Percentiles rank a stretch among this genome's conserved stretches.
These are phyloP conservation scores for Xenus cinereus DNA, from an alignment of 2,113 vertebrate species.

Conservation along the genomic window DNA sequence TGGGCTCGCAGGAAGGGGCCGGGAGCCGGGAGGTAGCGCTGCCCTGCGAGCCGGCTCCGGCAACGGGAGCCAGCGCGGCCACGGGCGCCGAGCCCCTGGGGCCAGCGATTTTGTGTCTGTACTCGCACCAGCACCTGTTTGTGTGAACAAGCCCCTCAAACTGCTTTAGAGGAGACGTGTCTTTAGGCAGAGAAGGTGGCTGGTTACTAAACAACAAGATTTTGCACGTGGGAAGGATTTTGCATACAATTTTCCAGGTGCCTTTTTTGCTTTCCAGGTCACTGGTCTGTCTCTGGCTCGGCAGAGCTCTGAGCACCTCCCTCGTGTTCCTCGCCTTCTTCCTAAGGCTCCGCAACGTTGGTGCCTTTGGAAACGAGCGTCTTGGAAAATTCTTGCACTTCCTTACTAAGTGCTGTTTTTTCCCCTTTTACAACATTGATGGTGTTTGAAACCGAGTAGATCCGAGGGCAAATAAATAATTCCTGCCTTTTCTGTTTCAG, in stretches of 20 bases:
- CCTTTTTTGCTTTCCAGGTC: neutral
- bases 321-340: neutral
- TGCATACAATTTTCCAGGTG: neutral
- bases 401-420: neutral
- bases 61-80: neutral
- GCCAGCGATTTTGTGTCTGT: neutral
- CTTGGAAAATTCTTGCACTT: neutral
- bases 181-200: neutral
- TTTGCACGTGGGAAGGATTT: neutral
- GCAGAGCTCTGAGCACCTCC: neutral
- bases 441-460: neutral
- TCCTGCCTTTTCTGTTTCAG: neutral
- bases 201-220: neutral
- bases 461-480: neutral
- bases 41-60: accelerated
- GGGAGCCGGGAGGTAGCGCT: neutral
- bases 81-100: neutral
- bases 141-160: neutral
- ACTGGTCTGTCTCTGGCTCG: neutral
- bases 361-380: neutral
- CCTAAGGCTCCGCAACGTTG: accelerated
- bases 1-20: neutral
- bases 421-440: neutral
- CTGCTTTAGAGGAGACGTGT: neutral
- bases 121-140: neutral